These are phyloP conservation scores for Deilephila porcellus DNA, from an alignment of 2,888 invertebrate species.

Conservation along the genomic window DNA sequence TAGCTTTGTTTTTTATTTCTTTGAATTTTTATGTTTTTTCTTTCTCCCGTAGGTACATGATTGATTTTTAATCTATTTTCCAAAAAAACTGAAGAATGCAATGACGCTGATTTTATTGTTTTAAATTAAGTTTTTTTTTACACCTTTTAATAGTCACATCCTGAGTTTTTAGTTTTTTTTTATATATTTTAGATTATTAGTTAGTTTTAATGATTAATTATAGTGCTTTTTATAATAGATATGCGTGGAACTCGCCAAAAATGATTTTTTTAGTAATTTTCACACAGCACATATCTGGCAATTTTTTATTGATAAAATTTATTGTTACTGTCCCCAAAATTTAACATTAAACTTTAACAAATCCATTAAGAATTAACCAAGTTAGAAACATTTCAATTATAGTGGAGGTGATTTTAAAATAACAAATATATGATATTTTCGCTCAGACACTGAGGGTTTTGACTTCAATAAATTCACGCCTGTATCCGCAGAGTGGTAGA, in stretches of 20 bases:
- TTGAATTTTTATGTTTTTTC: conserved; percentile 46
- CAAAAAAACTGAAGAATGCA: conserved; percentile 36
- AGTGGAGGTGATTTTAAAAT: no score
- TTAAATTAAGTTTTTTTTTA: conserved; percentile 48
- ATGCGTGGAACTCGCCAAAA: background rate
- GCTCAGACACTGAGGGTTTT: no score
- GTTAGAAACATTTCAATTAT: no score
- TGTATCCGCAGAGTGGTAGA: no score
- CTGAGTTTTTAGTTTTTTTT: conserved; percentile 46
- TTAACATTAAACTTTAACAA: no score
- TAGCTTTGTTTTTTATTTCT: conserved; percentile 33
- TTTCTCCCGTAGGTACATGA: conserved; percentile 74
- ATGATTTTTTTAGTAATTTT: background rate
- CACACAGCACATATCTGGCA: no score
- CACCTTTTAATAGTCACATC: conserved; percentile 74
- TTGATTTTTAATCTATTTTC: conserved; percentile 68
- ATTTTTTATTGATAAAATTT: no score
- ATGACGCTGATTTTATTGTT: conserved; percentile 46
- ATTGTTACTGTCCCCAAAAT: no score
- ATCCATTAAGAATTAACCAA: no score
- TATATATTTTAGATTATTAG: conserved; percentile 29
- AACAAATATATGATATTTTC: no score
- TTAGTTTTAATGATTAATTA: conserved; percentile 31
- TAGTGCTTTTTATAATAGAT: background rate
- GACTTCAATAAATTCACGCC: no score